Conservation (phyloP, 2,113 vertebrate species). For the Lampris megalopsis region DNA sequence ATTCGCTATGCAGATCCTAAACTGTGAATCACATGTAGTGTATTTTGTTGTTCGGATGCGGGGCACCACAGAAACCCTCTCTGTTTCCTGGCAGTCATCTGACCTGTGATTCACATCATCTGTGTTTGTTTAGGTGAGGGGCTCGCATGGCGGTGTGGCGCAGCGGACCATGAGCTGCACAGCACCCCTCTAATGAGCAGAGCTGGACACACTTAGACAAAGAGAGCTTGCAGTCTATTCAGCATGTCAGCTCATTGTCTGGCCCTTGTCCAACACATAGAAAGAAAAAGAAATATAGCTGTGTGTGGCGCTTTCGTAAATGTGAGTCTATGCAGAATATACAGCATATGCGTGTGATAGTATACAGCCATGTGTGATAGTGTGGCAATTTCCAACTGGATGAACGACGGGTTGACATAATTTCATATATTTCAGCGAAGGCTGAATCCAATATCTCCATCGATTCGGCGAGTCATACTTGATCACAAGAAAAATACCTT, state of each 20-base stretch:
- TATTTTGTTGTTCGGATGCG: neutral
- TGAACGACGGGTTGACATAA: conserved; percentile 13
- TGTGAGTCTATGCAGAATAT: too few species aligned
- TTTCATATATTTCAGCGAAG: neutral
- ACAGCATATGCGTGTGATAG: too few species aligned
- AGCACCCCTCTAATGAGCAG: conserved; percentile 78
- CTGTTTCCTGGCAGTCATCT: conserved; percentile 55
- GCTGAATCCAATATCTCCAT: neutral
- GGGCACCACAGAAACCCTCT: conserved; percentile 19
- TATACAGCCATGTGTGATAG: neutral
- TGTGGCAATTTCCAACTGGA: conserved; percentile 16
- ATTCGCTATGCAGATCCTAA: neutral
- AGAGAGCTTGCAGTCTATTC: conserved; percentile 78
- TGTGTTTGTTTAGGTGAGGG: conserved; percentile 66
- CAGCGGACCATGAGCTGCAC: conserved; percentile 66
- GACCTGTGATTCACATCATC: conserved; percentile 68
- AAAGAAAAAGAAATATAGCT: conserved; percentile 52
- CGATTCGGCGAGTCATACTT: neutral
- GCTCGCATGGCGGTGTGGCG: conserved; percentile 60
- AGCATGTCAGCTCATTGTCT: conserved; percentile 74
- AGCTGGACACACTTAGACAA: conserved; percentile 76
- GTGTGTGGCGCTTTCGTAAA: too few species aligned
- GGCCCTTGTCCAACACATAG: conserved; percentile 74
- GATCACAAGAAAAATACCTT: neutral
- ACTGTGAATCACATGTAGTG: neutral